Evolutionary conservation across 2,113 vertebrate genomes (phyloP).

Genomic region (Abramis brama): DNA sequence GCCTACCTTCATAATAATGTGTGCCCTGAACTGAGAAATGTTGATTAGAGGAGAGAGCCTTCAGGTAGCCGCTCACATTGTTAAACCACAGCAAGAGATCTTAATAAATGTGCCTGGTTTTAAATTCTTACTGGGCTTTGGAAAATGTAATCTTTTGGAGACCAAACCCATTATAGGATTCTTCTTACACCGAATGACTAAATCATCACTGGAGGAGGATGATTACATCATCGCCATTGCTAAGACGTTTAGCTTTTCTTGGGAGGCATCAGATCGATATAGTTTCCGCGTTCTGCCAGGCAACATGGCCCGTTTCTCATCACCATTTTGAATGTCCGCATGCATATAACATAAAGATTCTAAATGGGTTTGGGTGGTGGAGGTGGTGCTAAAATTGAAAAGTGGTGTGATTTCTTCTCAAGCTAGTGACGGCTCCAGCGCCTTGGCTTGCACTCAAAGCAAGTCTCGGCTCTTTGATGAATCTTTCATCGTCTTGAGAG

Average conservation of each 20-base stretch:
- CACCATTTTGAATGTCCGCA: not conserved
- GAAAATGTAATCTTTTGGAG: constrained; percentile 35
- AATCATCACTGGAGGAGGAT: not conserved
- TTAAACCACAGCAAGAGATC: constrained; percentile 20
- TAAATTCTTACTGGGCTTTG: constrained; percentile 17
- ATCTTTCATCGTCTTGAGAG: constrained; percentile 55
- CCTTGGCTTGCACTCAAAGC: constrained; percentile 51
- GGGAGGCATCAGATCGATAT: not conserved
- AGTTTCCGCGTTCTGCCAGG: not conserved
- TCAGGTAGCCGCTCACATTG: constrained; percentile 18
- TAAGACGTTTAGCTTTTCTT: not conserved
- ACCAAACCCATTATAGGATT: constrained; percentile 13
- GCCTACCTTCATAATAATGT: constrained; percentile 21
- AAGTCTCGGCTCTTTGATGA: constrained; percentile 54
- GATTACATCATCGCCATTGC: not conserved
- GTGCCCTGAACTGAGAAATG: constrained; percentile 32
- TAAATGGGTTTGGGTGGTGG: not conserved
- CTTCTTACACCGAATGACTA: not conserved
- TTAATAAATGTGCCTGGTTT: constrained; percentile 6
- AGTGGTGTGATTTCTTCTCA: constrained; percentile 34
- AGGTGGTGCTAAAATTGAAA: constrained; percentile 13
- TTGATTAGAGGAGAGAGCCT: constrained; percentile 23
- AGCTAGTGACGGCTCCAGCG: constrained; percentile 9
- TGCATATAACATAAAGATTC: not conserved
- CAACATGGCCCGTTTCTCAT: not conserved